These are phyloP conservation scores for Hippocampus barbouri DNA, from an alignment of 2,113 vertebrate genomes.

Conservation along the genomic window DNA sequence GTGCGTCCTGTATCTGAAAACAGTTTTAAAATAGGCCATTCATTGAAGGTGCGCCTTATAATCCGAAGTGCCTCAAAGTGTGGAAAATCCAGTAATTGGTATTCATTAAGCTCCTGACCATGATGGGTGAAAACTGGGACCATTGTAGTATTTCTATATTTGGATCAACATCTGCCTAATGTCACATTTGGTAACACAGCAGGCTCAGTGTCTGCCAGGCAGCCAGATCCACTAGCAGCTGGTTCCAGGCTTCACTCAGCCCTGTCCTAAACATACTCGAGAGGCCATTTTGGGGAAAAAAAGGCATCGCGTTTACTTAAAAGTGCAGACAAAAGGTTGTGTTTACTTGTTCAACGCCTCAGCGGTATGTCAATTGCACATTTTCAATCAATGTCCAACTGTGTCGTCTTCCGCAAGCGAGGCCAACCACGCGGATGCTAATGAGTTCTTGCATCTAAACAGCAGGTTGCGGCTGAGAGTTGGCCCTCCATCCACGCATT, in stretches of 20 bases:
- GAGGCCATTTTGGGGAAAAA: not conserved
- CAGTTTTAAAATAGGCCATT: no score
- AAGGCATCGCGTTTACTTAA: not conserved
- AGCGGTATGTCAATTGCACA: slow-evolving; percentile 47
- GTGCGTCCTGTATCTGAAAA: no score
- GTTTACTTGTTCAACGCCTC: slow-evolving; percentile 24
- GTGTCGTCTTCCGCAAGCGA: slow-evolving; percentile 27
- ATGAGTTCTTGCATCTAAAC: slow-evolving; percentile 32
- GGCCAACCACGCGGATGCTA: slow-evolving; percentile 13
- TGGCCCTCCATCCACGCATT: slow-evolving; percentile 16
- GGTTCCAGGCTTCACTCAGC: not conserved
- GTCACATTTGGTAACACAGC: not conserved
- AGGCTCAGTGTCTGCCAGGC: not conserved
- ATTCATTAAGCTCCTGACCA: not conserved
- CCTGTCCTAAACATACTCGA: not conserved
- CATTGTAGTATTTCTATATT: slow-evolving; percentile 1
- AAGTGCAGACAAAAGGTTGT: not conserved
- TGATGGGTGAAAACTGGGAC: not conserved
- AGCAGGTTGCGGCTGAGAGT: slow-evolving; percentile 29
- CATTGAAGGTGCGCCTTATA: no score
- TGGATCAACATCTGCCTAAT: not conserved
- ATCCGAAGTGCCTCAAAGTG: no score
- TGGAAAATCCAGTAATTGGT: not conserved
- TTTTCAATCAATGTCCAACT: slow-evolving; percentile 57
- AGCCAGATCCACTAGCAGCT: not conserved